Base-by-base conservation (phyloP, 2,113 vertebrate genomes). In the Castor canadensis region DNA sequence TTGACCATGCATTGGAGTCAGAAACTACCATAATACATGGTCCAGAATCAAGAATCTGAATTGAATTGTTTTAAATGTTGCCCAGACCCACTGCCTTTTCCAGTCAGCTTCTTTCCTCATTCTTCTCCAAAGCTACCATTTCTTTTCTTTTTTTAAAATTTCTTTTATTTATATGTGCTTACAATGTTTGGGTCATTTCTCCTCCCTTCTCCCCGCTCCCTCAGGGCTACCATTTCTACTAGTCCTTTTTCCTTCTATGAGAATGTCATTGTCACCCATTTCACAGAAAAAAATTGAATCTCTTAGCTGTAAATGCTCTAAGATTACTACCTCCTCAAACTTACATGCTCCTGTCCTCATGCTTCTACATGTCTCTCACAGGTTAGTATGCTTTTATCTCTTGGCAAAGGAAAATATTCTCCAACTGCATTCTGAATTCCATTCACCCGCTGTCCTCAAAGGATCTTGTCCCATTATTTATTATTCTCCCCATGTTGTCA, bases 31-130 rank as follows among this genome's bases (percentile, higher is more conserved):
- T 35, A 80, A 85, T 30, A 52, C 16, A 56, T 47, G 32, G 40
- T 87, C n/a, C 67, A 88, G 28, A 92, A 26, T 52, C n/a, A 76
- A 90, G 73, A 96, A 79, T 73, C 22, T 73, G 32, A 77, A 7
- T 43, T 62, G 47, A 52, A 45, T n/a, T 5, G 49, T 75, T 89
- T 90, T 52, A 87, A 89, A 64, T 69, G 58, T 66, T 86, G 49
- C 5, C 49, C 2, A 10, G 20, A n/a, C 3, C 9, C 30, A 82
- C 1, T 40, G 9, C 26, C 76, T 58, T 86, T 56, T 49, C n/a
- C 32, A 43, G 7, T 58, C 32, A 91, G 32, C 6, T 22, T 67
- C 56, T 86, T 72, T 60, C 40, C 15, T 86, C 35, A 24, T 79
- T 93, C 52, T 91, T 3, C 19, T 58, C 24, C 26, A 13, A 2